phyloP scores from a whole-genome alignment of 2,113 vertebrate genomes.

The Macrotis lagotis region DNA sequence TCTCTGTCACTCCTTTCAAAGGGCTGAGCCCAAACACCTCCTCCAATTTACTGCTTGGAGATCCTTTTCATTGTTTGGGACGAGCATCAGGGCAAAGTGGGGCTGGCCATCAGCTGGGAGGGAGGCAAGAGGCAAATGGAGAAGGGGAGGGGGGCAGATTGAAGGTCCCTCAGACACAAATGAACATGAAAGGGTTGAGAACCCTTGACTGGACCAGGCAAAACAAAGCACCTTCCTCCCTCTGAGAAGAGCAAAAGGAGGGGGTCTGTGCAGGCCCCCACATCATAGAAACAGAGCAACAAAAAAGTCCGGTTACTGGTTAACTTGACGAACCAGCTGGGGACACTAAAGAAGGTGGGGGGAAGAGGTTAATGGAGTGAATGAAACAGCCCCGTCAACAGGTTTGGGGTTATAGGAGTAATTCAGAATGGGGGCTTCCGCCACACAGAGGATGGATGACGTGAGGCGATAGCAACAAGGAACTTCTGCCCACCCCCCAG shows the following conservation, averaged over 20 bases:
- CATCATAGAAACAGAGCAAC: slow-evolving; percentile 9
- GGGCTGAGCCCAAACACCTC: background rate
- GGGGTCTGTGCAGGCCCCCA: background rate
- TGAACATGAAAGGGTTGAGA: slow-evolving; percentile 56
- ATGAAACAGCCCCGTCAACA: background rate
- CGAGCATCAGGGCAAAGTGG: accelerated
- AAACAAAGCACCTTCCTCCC: slow-evolving; percentile 24
- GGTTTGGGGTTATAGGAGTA: slow-evolving; percentile 34
- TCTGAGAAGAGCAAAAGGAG: background rate
- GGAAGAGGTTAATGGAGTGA: background rate
- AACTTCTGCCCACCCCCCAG: background rate
- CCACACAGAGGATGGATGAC: background rate
- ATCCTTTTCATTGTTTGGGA: background rate
- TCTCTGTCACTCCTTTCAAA: slow-evolving; percentile 9
- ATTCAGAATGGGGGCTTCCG: background rate
- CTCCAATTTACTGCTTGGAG: background rate
- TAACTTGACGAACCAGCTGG: slow-evolving; percentile 57
- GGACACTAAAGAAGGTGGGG: background rate
- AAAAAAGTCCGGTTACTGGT: slow-evolving; percentile 72
- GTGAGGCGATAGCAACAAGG: background rate
- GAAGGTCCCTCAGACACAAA: slow-evolving; percentile 38
- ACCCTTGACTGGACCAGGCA: slow-evolving; percentile 35
- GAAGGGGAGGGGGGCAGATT: background rate
- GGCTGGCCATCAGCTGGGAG: background rate
- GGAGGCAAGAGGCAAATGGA: background rate